These are phyloP conservation scores for Brevipalpus yothersi DNA, from an alignment of 1,140 invertebrate species.

Conservation along the genomic window DNA sequence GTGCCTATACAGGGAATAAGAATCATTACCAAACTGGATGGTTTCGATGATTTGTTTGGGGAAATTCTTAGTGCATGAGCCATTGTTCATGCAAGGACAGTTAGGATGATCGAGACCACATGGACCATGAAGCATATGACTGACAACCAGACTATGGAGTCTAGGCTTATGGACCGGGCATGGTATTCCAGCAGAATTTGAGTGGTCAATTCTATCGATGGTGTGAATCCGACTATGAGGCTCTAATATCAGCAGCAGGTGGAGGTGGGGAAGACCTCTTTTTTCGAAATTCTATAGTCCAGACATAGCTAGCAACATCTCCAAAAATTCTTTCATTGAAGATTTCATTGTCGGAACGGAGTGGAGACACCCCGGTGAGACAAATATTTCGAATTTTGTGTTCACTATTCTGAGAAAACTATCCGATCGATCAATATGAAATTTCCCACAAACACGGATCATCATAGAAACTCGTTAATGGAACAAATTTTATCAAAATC, in stretches of 20 bases:
- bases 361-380: too few species aligned
- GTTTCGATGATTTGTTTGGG: not conserved
- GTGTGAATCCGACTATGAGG: slow-evolving; percentile 2
- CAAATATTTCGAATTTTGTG: too few species aligned
- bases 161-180: slow-evolving; percentile 17
- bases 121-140: slow-evolving; percentile 20
- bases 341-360: too few species aligned
- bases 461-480: too few species aligned
- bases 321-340: not conserved
- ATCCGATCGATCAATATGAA: too few species aligned
- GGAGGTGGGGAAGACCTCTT: not conserved
- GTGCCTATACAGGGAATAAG: slow-evolving; percentile 7
- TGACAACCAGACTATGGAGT: slow-evolving; percentile 18
- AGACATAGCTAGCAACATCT: not conserved
- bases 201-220: slow-evolving; percentile 20
- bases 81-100: too few species aligned
- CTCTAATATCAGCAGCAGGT: not conserved
- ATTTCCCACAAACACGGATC: too few species aligned
- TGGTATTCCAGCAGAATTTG: slow-evolving; percentile 29
- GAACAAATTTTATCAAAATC: too few species aligned
- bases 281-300: not conserved
- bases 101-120: slow-evolving; percentile 13
- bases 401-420: too few species aligned
- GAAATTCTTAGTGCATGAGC: not conserved
- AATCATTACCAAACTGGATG: slow-evolving; percentile 4